Evolutionary conservation across 2,888 invertebrate genomes (phyloP).

Genomic region (Gastracanthus pulcherrimus): DNA sequence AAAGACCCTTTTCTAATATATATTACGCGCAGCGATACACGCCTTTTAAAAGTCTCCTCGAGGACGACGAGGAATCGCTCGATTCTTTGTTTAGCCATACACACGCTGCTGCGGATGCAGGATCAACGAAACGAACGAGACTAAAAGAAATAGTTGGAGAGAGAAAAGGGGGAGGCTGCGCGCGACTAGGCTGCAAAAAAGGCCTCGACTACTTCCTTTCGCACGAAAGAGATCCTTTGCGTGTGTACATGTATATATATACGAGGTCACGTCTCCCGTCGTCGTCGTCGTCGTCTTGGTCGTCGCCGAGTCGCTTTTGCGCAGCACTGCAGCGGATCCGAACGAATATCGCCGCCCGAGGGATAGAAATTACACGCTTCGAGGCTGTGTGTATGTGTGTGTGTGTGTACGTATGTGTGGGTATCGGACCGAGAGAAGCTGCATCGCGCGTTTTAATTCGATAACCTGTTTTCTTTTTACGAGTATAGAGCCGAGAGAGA

Average conservation of each 20-base stretch:
- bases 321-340: constrained; percentile 4
- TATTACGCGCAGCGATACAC: too few relatives aligned
- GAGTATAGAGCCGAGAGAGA: constrained; percentile 52
- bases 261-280: constrained; percentile 16
- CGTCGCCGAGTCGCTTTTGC: constrained; percentile 18
- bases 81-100: too few relatives aligned
- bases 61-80: too few relatives aligned
- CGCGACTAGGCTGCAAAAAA: too few relatives aligned
- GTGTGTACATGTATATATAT: not conserved
- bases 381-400: constrained; percentile 50
- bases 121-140: too few relatives aligned
- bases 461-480: constrained; percentile 74
- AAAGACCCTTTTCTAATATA: too few relatives aligned
- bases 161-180: too few relatives aligned
- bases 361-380: constrained; percentile 71
- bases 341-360: constrained; percentile 60
- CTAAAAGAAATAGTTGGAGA: too few relatives aligned
- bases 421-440: constrained; percentile 4
- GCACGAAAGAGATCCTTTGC: constrained; percentile 11
- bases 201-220: not conserved
- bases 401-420: not conserved
- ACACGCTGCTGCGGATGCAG: too few relatives aligned
- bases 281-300: too few relatives aligned
- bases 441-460: constrained; percentile 70
- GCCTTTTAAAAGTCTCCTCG: too few relatives aligned